phyloP scores from a whole-genome alignment of 2,113 vertebrate species.

The Callospermophilus lateralis region DNA sequence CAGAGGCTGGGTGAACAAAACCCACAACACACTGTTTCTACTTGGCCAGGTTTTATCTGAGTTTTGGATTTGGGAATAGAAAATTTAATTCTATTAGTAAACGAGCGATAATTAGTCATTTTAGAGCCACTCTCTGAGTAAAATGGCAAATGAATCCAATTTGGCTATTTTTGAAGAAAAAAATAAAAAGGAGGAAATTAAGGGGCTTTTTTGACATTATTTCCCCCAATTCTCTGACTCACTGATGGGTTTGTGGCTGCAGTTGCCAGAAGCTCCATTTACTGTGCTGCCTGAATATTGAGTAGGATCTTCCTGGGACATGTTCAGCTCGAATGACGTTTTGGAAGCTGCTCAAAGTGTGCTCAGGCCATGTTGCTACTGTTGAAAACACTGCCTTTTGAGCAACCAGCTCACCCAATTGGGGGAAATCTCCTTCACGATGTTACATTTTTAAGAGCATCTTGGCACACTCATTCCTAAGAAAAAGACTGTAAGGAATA shows the following conservation, averaged over 20 bases:
- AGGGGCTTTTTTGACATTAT: constrained; percentile 22
- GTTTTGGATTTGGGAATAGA: constrained; percentile 28
- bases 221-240: constrained; percentile 57
- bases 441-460: neutral
- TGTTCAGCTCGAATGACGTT: neutral
- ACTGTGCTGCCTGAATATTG: neutral
- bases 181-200: neutral
- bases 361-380: neutral
- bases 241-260: neutral
- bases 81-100: constrained; percentile 53
- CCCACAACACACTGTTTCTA: neutral
- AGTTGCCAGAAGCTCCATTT: constrained; percentile 31
- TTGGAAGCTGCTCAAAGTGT: neutral
- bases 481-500: neutral
- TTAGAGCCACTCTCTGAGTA: constrained; percentile 48
- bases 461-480: neutral
- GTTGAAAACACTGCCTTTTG: neutral
- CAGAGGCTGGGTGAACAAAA: neutral
- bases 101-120: constrained; percentile 1
- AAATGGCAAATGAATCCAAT: constrained; percentile 44
- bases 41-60: neutral
- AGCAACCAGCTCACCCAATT: neutral
- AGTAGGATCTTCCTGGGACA: neutral
- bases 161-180: neutral
- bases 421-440: neutral